These are phyloP conservation scores for Siniperca obscura DNA, from an alignment of 2,797 vertebrate species.

Conservation along the genomic window DNA sequence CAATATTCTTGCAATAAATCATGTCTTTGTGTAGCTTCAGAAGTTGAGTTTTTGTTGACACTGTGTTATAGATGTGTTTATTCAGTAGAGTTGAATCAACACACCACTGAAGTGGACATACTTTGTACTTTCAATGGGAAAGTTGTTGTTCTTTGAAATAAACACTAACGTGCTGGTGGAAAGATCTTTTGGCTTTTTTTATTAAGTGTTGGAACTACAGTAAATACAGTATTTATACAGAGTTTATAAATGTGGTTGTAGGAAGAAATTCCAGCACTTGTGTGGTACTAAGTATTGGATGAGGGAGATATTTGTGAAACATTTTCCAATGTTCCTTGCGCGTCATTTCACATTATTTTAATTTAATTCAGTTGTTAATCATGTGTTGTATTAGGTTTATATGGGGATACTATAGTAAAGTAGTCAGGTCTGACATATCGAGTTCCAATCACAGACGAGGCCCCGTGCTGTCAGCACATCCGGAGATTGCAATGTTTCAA, in stretches of 20 bases:
- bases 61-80: not conserved
- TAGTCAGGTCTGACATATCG: not conserved
- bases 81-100: slow-evolving; percentile 1
- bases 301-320: not conserved
- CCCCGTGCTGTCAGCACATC: not conserved
- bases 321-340: not conserved
- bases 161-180: not conserved
- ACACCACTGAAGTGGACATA: not conserved
- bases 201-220: not conserved
- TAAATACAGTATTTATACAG: not conserved
- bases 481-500: not conserved
- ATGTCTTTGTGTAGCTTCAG: not conserved
- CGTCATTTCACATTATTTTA: not conserved
- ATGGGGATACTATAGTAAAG: not conserved
- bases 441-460: not conserved
- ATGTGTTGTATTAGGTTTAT: not conserved
- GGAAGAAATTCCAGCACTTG: not conserved
- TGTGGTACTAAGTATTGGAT: not conserved
- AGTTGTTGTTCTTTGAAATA: not conserved
- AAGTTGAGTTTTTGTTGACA: slow-evolving; percentile 11
- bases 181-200: not conserved
- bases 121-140: not conserved
- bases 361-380: not conserved
- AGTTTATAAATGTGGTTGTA: not conserved
- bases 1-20: not conserved